phyloP scores from a whole-genome alignment of 2,797 vertebrate genomes.

The Thripadectes ignobilis region DNA sequence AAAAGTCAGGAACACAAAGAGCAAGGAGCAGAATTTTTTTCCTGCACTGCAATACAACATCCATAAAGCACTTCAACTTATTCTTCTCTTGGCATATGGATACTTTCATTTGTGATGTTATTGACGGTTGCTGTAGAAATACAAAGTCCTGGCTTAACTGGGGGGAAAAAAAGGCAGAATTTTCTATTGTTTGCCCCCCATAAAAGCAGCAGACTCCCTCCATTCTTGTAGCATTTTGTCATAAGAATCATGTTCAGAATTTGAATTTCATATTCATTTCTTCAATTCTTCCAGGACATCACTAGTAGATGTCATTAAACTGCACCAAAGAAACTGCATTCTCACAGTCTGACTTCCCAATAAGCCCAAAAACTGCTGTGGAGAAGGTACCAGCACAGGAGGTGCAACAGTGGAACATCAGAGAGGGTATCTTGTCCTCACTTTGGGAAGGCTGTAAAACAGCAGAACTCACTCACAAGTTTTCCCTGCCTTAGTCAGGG shows the following conservation, averaged over 20 bases:
- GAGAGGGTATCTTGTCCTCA: background rate
- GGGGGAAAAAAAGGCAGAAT: background rate
- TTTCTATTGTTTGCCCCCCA: background rate
- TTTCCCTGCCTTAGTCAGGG: background rate
- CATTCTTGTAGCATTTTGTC: background rate
- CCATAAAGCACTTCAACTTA: background rate
- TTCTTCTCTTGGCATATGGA: background rate
- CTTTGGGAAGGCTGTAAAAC: background rate
- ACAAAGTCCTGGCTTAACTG: background rate
- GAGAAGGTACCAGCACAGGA: background rate
- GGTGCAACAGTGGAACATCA: background rate
- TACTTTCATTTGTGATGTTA: background rate
- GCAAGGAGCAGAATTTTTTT: background rate
- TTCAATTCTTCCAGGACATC: background rate
- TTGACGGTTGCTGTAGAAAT: background rate
- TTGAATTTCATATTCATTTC: background rate
- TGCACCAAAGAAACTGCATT: background rate
- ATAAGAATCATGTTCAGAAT: background rate
- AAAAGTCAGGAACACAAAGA: background rate
- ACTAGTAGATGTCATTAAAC: background rate
- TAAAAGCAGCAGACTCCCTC: background rate
- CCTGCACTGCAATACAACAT: background rate
- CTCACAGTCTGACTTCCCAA: background rate
- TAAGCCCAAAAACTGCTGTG: background rate
- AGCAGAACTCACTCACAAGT: background rate